Percentiles rank a stretch among this genome's conserved stretches.
Conservation (phyloP, 2,113 vertebrate genomes). For the Anoplopoma fimbria region DNA sequence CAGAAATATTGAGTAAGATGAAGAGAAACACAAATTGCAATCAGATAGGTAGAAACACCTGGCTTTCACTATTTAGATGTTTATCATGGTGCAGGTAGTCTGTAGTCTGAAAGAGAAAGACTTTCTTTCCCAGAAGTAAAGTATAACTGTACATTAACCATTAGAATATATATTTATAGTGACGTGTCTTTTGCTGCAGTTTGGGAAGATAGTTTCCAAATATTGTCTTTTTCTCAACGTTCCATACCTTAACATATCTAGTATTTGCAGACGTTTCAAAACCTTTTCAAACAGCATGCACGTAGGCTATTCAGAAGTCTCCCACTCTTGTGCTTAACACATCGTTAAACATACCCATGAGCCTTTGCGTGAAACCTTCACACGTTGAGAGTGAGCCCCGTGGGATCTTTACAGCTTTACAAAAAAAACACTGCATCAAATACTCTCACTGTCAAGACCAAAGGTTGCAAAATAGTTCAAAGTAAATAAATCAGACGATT, state of each 20-base stretch:
- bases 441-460: background rate
- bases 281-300: too few species aligned
- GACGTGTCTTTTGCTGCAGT: background rate
- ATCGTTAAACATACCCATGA: constrained; percentile 28
- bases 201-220: background rate
- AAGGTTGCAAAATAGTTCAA: background rate
- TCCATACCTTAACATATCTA: background rate
- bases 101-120: constrained; percentile 6
- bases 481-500: background rate
- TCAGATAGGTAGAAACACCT: constrained; percentile 10
- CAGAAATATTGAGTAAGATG: constrained; percentile 37
- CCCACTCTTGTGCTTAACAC: background rate
- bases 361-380: constrained; percentile 34
- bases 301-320: background rate
- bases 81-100: constrained; percentile 4
- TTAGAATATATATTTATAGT: too few species aligned
- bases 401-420: constrained; percentile 3
- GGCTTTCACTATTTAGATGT: background rate
- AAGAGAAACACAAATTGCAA: constrained; percentile 35
- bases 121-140: background rate
- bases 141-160: background rate
- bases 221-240: background rate
- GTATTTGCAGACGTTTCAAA: background rate
- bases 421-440: background rate
- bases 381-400: background rate